Percentiles rank a stretch among this genome's conserved stretches.
Conservation (phyloP, 2,797 vertebrate genomes). For the Parauchenoglanis punctatus region DNA sequence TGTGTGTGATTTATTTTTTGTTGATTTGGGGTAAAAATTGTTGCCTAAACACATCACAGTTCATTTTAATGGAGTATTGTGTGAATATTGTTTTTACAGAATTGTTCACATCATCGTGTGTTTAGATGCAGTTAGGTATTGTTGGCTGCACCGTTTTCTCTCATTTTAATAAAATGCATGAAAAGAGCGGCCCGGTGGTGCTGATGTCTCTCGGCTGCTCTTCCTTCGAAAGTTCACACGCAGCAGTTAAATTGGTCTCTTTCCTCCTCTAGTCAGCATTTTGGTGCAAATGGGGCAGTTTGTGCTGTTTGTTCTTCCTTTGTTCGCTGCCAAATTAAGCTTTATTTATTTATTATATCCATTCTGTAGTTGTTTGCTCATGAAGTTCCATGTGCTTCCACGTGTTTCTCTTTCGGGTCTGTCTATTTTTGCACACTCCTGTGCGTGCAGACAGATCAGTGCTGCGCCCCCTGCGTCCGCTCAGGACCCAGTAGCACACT, state of each 20-base stretch:
- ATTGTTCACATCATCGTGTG: neutral
- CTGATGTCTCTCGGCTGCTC: neutral
- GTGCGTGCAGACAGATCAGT: neutral
- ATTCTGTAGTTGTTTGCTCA: neutral
- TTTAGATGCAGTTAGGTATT: neutral
- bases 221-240: neutral
- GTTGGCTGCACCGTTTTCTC: too few species aligned
- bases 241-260: conserved; percentile 40
- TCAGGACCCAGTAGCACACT: neutral
- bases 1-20: neutral
- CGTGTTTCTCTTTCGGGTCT: neutral
- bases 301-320: conserved; percentile 19
- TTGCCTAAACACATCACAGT: neutral
- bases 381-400: neutral
- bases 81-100: neutral
- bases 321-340: neutral
- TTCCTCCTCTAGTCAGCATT: conserved; percentile 28
- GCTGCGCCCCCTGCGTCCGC: neutral
- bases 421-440: neutral
- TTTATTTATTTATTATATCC: neutral
- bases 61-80: neutral
- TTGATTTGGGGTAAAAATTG: neutral
- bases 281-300: neutral
- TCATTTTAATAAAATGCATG: neutral
- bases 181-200: neutral